Percentiles rank a stretch among this genome's conserved stretches.
phyloP scores from a whole-genome alignment of 2,113 vertebrate genomes.

The Podarcis raffonei region DNA sequence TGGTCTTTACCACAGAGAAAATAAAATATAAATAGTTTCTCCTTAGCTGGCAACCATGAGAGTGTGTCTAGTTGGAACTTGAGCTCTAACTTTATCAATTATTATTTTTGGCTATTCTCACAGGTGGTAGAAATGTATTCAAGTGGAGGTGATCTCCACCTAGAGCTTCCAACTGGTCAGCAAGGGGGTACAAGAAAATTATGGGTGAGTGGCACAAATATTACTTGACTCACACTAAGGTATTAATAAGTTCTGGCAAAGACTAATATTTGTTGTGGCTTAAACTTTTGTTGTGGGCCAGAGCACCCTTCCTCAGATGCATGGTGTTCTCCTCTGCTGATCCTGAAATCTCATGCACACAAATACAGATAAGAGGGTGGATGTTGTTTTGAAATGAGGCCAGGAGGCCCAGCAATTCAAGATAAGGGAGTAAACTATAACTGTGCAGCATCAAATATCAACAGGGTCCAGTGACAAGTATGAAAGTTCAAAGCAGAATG shows the following conservation, averaged over 20 bases:
- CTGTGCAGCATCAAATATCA: not conserved
- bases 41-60: not conserved
- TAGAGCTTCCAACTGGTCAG: constrained; percentile 97
- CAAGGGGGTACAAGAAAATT: constrained; percentile 92
- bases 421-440: not conserved
- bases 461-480: not conserved
- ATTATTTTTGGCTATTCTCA: constrained; percentile 9
- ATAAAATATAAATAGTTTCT: not conserved
- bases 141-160: constrained; percentile 95
- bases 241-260: not conserved
- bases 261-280: not conserved
- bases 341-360: not conserved
- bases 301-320: not conserved
- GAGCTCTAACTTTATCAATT: not conserved
- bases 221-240: not conserved
- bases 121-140: constrained; percentile 99
- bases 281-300: not conserved
- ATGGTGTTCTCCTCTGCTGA: not conserved
- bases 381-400: not conserved
- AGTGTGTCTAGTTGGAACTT: not conserved
- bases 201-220: constrained; percentile 82
- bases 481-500: not conserved
- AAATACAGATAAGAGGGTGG: not conserved
- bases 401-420: not conserved
- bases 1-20: no score